Conservation (phyloP, 2,797 vertebrate genomes). For the Sebastolobus alascanus region DNA sequence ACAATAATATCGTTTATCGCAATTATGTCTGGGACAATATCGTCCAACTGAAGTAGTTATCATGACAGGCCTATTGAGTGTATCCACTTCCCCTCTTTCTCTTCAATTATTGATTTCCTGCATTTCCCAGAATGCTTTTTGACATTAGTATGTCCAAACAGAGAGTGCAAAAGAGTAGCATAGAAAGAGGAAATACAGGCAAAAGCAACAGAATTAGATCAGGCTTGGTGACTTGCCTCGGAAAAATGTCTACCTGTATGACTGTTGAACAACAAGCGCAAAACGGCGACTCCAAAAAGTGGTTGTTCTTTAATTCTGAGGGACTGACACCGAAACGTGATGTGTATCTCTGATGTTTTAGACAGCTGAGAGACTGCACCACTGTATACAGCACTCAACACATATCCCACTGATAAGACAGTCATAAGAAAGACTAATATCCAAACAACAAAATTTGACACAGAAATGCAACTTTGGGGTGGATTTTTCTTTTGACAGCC, state of each 20-base stretch:
- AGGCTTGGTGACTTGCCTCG: background rate
- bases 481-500: constrained; percentile 32
- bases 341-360: background rate
- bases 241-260: background rate
- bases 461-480: constrained; percentile 2
- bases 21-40: background rate
- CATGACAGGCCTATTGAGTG: background rate
- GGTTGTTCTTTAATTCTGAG: background rate
- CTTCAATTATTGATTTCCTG: background rate
- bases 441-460: background rate
- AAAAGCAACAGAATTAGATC: background rate
- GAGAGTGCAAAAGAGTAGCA: background rate
- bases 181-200: background rate
- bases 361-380: background rate
- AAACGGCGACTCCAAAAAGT: no score
- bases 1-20: no score
- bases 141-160: background rate
- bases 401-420: background rate
- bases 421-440: background rate
- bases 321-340: background rate
- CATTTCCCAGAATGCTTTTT: constrained; percentile 3
- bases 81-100: background rate
- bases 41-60: background rate
- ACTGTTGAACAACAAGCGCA: background rate
- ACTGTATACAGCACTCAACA: background rate